Evolutionary conservation across 2,113 vertebrate genomes (phyloP), one percentile per base, ranked within the genome.

Genomic region (Oxyura jamaicensis): DNA sequence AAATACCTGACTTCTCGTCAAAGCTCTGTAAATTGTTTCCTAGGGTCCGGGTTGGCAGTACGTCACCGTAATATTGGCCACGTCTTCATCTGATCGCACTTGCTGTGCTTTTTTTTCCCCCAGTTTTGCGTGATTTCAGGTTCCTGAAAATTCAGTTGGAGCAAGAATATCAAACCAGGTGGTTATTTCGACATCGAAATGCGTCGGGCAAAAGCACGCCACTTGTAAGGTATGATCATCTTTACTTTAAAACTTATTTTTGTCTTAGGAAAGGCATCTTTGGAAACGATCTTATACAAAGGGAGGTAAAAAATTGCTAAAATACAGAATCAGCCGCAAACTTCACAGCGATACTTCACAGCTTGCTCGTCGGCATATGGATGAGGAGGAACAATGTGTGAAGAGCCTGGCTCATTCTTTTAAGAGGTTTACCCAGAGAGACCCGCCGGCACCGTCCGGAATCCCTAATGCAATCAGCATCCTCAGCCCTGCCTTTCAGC

Each of bases 81-180:
- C 20, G 35, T n/a, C 36, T 77, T 44, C 39, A 8, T 59, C 52
- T 72, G 15, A 42, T 66, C 44, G 19, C 23, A 3, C 23, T 58
- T 36, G 21, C 15, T 71, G 16, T 3, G 23, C 33, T 6, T n/a
- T 46, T 23, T 41, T 26, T n/a, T 44, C 10, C 44, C 42, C 29
- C 10, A 5, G 18, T 53, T 83, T 65, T 22, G 4, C 22, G 3
- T 59, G 58, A 33, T 18, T 46, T 60, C n/a, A 16, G 35, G 46
- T n/a, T 22, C n/a, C 14, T 48, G n/a, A 56, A 67, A 50, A 19
- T 55, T 62, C 6, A 22, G 39, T 77, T 41, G 46, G 39, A 78
- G 13, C 33, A 35, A 46, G 46, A 46, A 13, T 26, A n/a, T 23
- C 20, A 13, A 28, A 11, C n/a, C 44, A 21, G 0, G 0, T 5